Evolutionary conservation across 2,113 vertebrate genomes (phyloP).

Genomic region (Scortum barcoo): DNA sequence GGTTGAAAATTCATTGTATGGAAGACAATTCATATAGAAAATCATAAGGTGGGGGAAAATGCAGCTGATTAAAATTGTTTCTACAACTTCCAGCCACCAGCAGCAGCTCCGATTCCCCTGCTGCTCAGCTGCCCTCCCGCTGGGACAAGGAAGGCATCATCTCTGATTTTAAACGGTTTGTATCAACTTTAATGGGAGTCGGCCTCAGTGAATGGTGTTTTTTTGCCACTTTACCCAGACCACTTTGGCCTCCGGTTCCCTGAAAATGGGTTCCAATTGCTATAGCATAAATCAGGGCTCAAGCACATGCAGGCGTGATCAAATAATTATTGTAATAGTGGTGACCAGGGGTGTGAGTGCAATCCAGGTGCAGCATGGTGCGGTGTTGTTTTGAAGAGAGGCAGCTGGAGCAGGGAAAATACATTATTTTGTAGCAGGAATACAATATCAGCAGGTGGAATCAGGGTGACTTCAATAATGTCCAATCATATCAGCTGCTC

Average conservation of each 20-base stretch:
- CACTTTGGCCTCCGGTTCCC: background rate
- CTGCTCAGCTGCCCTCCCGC: background rate
- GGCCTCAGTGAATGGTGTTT: background rate
- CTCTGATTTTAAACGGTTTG: background rate
- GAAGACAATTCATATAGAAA: background rate
- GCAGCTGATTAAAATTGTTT: background rate
- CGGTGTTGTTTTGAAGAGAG: background rate
- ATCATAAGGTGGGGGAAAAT: background rate
- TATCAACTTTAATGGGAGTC: background rate
- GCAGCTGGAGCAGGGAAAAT: background rate
- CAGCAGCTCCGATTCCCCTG: background rate
- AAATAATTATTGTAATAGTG: background rate
- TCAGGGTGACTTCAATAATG: slow-evolving; percentile 9
- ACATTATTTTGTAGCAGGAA: slow-evolving; percentile 7
- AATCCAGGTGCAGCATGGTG: background rate
- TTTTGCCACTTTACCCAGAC: background rate
- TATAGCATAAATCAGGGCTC: background rate
- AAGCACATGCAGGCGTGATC: slow-evolving; percentile 4
- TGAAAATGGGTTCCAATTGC: background rate
- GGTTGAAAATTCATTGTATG: background rate
- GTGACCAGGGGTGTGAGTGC: background rate
- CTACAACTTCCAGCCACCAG: background rate
- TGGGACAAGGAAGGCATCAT: background rate
- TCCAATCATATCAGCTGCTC: slow-evolving; percentile 14
- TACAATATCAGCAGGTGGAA: background rate